Percentiles rank a stretch among this genome's conserved stretches.
Conservation (phyloP, 2,113 vertebrate genomes). For the Malurus alboscapulatus region DNA sequence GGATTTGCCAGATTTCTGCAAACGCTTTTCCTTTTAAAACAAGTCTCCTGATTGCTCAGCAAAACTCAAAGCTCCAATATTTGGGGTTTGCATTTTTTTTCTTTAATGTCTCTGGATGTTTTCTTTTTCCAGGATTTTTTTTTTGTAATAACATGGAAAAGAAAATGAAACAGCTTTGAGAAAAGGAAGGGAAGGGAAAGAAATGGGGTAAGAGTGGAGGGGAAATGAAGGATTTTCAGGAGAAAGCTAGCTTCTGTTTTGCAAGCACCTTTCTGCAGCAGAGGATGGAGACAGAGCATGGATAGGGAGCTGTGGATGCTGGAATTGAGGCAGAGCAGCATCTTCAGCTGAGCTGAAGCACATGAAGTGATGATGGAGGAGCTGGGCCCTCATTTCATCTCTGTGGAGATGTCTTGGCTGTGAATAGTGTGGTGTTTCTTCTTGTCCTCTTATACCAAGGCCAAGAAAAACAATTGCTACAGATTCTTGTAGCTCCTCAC, state of each 20-base stretch:
- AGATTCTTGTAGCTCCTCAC: background rate
- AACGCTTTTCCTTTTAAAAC: background rate
- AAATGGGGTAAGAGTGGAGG: background rate
- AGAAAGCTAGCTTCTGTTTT: background rate
- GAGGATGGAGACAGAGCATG: background rate
- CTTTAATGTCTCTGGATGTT: background rate
- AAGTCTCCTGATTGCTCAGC: background rate
- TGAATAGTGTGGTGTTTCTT: background rate
- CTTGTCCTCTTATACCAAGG: background rate
- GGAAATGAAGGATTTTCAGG: background rate
- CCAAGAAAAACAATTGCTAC: constrained; percentile 12
- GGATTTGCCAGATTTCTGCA: constrained; percentile 16
- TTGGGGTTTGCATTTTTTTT: background rate
- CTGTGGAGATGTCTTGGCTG: background rate
- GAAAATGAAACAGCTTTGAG: background rate
- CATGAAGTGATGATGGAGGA: background rate
- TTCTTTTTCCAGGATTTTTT: background rate
- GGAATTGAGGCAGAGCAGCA: background rate
- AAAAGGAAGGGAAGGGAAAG: background rate
- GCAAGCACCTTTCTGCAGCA: background rate
- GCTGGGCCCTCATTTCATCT: background rate
- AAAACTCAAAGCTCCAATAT: background rate
- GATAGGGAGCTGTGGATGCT: background rate
- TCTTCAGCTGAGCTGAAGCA: background rate
- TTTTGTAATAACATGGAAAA: background rate